phyloP scores from a whole-genome alignment of 2,113 vertebrate genomes.

The Canis aureus region DNA sequence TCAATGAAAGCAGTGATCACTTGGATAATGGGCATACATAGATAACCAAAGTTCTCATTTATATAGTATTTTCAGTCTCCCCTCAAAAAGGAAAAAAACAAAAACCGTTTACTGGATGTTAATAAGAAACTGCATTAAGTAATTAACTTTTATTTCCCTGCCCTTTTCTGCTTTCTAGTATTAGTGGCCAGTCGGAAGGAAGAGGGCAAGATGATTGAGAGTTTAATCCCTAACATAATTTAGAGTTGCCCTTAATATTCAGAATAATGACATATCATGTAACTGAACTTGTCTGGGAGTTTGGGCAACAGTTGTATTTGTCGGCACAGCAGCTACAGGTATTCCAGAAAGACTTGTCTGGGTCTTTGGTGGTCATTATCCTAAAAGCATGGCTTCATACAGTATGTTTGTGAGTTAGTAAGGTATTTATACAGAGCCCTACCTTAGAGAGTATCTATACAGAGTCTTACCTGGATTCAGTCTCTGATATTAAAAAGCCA shows the following conservation, averaged over 20 bases:
- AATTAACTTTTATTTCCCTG: background rate
- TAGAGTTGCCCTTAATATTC: background rate
- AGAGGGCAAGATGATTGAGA: background rate
- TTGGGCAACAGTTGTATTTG: background rate
- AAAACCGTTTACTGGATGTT: background rate
- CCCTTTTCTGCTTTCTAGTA: background rate
- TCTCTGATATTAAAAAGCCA: background rate
- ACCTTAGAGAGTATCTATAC: background rate
- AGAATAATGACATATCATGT: background rate
- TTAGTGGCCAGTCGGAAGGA: conserved; percentile 29
- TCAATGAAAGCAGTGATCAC: background rate
- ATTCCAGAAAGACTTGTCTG: background rate
- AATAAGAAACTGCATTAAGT: background rate
- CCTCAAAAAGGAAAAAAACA: background rate
- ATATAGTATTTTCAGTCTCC: background rate
- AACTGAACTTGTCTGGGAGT: background rate
- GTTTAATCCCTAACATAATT: background rate
- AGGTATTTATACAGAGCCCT: background rate
- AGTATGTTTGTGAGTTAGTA: background rate
- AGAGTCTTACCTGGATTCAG: background rate
- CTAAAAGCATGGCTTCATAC: background rate
- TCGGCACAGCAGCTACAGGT: background rate
- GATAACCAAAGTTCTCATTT: conserved; percentile 9
- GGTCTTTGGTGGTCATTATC: background rate
- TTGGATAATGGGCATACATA: background rate